Percentiles rank a stretch among this genome's conserved stretches.
Conservation (phyloP, 2,888 invertebrate species). For the Caprella mutica region DNA sequence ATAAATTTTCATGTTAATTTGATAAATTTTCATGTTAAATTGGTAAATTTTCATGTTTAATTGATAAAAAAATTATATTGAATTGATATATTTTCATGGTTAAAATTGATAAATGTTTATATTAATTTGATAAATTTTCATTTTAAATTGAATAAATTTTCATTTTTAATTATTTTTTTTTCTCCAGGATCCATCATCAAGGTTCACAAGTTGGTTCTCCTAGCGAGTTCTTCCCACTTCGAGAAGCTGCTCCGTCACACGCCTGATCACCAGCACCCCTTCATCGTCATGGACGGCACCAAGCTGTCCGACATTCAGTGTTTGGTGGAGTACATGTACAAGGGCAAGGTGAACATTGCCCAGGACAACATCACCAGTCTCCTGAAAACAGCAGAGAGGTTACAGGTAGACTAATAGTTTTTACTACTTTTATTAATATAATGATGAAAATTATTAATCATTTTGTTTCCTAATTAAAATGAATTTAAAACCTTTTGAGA, state of each 20-base stretch:
- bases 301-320: slow-evolving; percentile 80
- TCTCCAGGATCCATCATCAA: slow-evolving; percentile 27
- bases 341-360: slow-evolving; percentile 87
- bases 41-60: no score
- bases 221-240: slow-evolving; percentile 32
- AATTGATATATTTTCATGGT: background rate
- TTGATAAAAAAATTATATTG: background rate
- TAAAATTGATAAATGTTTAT: background rate
- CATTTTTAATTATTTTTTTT: background rate
- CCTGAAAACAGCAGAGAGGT: slow-evolving; percentile 80
- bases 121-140: no score
- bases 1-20: no score
- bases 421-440: no score
- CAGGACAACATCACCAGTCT: slow-evolving; percentile 79
- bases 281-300: slow-evolving; percentile 49
- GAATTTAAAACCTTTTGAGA: background rate
- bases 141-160: background rate
- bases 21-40: no score
- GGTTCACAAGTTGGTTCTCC: slow-evolving; percentile 32
- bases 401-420: slow-evolving; percentile 50
- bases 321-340: slow-evolving; percentile 87
- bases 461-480: background rate
- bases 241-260: slow-evolving; percentile 31
- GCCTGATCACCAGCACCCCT: slow-evolving; percentile 31
- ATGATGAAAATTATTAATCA: no score